Percentiles rank a stretch among this genome's conserved stretches.
Evolutionary conservation across 2,888 invertebrate genomes (phyloP).

Genomic region (Drosophila prolongata): DNA sequence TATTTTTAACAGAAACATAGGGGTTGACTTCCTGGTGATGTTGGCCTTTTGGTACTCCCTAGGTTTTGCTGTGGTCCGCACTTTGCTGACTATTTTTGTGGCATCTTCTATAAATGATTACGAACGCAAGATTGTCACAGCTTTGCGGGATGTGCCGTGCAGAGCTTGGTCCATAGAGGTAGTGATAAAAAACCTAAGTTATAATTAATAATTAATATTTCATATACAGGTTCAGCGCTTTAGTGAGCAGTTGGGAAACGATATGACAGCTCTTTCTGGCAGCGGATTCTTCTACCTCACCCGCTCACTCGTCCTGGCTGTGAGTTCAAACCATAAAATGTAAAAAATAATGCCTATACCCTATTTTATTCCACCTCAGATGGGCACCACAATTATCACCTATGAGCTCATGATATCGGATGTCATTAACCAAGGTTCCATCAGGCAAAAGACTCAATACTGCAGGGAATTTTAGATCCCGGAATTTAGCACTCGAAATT

Average conservation of each 20-base stretch:
- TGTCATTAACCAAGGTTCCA: constrained; percentile 78
- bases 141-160: constrained; percentile 84
- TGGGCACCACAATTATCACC: constrained; percentile 87
- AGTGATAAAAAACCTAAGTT: neutral
- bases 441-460: constrained; percentile 72
- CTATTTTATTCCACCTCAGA: constrained; percentile 76
- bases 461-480: constrained; percentile 58
- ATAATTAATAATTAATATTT: neutral
- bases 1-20: constrained; percentile 73
- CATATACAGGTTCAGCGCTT: constrained; percentile 74
- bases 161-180: constrained; percentile 85
- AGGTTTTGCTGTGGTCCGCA: constrained; percentile 85
- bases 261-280: constrained; percentile 80
- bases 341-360: too few species aligned
- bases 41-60: constrained; percentile 86
- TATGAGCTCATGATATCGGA: constrained; percentile 88
- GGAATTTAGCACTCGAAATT: constrained; percentile 8
- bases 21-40: constrained; percentile 83
- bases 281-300: constrained; percentile 82
- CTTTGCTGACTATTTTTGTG: constrained; percentile 85
- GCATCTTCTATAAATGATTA: constrained; percentile 86
- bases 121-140: constrained; percentile 85
- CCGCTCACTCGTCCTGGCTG: constrained; percentile 80
- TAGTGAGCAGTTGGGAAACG: constrained; percentile 78
- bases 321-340: constrained; percentile 42